phyloP scores from a whole-genome alignment of 2,113 vertebrate species.

The Aramus guarauna region DNA sequence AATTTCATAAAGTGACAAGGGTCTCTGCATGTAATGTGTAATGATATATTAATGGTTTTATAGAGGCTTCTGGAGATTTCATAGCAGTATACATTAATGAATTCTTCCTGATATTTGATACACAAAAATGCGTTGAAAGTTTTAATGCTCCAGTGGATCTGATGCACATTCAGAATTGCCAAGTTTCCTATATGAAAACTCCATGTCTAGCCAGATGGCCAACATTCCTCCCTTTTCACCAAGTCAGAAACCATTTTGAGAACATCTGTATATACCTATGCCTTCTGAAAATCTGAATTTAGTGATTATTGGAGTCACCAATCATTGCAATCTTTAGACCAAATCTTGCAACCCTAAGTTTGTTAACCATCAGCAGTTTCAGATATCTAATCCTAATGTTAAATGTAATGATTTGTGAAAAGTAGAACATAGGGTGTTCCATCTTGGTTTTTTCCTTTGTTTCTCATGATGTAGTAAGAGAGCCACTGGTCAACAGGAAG shows the following conservation, averaged over 20 bases:
- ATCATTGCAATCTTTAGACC: no score
- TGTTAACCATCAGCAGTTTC: not conserved
- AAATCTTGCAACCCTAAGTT: not conserved
- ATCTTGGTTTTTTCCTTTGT: not conserved
- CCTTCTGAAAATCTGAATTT: not conserved
- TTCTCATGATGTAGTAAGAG: not conserved
- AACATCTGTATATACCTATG: not conserved
- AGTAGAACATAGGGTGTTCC: not conserved
- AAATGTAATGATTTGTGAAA: not conserved
- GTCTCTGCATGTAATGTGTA: not conserved
- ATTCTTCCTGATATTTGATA: not conserved
- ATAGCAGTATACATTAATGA: not conserved
- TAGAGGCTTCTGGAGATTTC: not conserved
- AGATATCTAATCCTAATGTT: not conserved
- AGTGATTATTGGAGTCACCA: not conserved
- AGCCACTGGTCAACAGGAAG: not conserved
- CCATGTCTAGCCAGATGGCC: not conserved
- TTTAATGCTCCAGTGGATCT: not conserved
- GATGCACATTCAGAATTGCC: not conserved
- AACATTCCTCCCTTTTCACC: not conserved
- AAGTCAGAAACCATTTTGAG: not conserved
- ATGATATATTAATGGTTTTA: not conserved
- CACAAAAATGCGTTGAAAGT: not conserved
- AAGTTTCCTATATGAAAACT: not conserved
- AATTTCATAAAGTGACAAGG: not conserved